Evolutionary conservation across 2,113 vertebrate genomes (phyloP), one percentile per base, ranked within the genome.

Genomic region (Menura novaehollandiae): DNA sequence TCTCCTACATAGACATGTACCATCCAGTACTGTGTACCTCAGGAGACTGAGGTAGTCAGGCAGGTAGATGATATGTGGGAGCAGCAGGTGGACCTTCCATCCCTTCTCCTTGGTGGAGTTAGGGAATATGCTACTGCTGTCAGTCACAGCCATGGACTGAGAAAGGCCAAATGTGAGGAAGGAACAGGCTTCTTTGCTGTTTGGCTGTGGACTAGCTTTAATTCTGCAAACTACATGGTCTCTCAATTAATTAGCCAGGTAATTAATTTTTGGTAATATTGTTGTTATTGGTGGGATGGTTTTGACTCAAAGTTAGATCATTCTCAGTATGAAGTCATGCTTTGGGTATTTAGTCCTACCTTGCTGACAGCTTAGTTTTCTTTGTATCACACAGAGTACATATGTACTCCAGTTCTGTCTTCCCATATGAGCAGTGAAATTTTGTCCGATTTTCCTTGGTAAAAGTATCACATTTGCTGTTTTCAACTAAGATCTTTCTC

Each of bases 51-150:
- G 18, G 5, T 15, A 59, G 35, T 43, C 15, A 27, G 39, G 52
- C 14, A 72, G 59, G 26, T 46, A 51, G 14, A 39, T 53, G 13
- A 18, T n/a, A 12, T 8, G 26, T 33, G 30, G 7, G 12, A 88
- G 18, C 11, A 76, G 11, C 17, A 72, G 21, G 27, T 24, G 6
- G 14, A 23, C 20, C 21, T 73, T 51, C 28, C 12, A 32, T 13
- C 3, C 2, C 0, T 62, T 66, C 22, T 62, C 7, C 26, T 79
- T 55, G 73, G 23, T 4, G 2, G 15, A 63, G 1, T 82, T 10
- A 43, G 22, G 26, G 5, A 72, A 43, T 71, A 28, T 30, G 7
- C 21, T 72, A 10, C 52, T 46, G 7, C 7, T 71, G 12, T 44
- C 51, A 53, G n/a, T 19, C 5, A 27, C 10, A 35, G 16, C 7